Base-by-base conservation (phyloP, 2,113 vertebrate species). In the Sphyrna mokarran region DNA sequence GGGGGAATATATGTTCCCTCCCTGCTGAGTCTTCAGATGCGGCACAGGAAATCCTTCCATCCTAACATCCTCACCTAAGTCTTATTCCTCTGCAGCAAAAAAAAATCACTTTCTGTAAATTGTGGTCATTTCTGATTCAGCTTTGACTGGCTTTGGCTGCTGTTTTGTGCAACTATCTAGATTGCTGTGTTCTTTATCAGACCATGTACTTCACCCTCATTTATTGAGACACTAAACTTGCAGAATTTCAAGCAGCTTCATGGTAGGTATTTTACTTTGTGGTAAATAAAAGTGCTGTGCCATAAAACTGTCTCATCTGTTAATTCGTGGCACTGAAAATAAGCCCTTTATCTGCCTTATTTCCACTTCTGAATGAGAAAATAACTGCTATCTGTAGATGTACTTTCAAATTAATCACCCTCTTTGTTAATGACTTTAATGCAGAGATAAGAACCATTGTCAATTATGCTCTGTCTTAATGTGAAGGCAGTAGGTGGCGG, bases 361-460 rank as follows among this genome's bases (percentile, higher is more conserved):
- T 43, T 54, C n/a, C n/a, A 80, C 33, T 37, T 37, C 78, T 87
- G 43, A 87, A 26, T 26, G 23, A 26, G 85, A 54, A 87, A 54
- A 54, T 54, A 87, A 54, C 40, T 54, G 37, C 37, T 83, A 87
- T 87, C 43, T 87, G 43, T 22, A 87, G 14, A 29, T 91, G 89
- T 63, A n/a, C 29, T 91, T 63, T 33, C 13, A n/a, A 63, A 61
- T 91, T 91, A 91, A 91, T 91, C 89, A n/a, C 54, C 33, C 58
- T 61, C 89, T 91, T 33, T 91, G 85, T 91, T n/a, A 91, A 91
- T 91, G 33, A 91, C 89, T 63, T 61, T 11, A 61, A n/a, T n/a
- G 58, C 26, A 91, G 58, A 33, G 48, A 63, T 91, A 91, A n/a
- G 48, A 91, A 33, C 89, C 26, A 91, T 91, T 91, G 89, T 91